Conservation (phyloP, 1,140 invertebrate species). For the Piezodorus guildinii region DNA sequence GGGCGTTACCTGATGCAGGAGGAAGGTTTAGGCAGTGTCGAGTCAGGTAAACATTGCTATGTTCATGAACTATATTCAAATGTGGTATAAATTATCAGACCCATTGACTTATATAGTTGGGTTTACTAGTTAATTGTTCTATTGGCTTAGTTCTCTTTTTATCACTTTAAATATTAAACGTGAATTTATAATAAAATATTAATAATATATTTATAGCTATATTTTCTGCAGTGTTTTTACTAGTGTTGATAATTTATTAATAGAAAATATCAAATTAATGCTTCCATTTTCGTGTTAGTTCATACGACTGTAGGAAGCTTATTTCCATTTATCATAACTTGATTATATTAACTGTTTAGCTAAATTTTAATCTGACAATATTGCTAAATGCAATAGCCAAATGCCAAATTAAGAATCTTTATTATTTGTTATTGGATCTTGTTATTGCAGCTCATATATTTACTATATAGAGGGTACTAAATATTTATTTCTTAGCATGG, state of each 20-base stretch:
- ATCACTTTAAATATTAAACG: conserved; percentile 10
- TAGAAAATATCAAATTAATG: conserved; percentile 17
- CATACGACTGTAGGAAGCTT: conserved; percentile 4
- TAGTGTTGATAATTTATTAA: conserved; percentile 9
- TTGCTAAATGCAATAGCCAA: conserved; percentile 1
- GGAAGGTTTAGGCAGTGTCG: neutral
- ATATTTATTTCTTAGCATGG: conserved; percentile 16
- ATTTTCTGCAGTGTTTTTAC: conserved; percentile 11
- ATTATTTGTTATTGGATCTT: conserved; percentile 11
- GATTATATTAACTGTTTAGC: conserved; percentile 3
- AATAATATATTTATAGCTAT: conserved; percentile 15
- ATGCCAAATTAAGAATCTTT: conserved; percentile 14
- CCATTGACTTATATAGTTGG: conserved; percentile 9
- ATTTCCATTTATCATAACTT: conserved; percentile 15
- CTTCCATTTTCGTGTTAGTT: conserved; percentile 21
- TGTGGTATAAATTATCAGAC: conserved; percentile 5
- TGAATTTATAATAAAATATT: conserved; percentile 13
- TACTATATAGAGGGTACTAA: neutral
- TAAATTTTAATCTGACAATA: conserved; percentile 7
- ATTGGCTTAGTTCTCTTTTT: conserved; percentile 5
- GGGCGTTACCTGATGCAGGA: neutral
- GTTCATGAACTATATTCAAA: neutral
- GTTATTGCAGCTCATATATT: conserved; percentile 5
- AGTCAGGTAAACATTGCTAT: no score
- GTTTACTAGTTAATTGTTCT: conserved; percentile 15